These are phyloP conservation scores for Chrysina gloriosa DNA, from an alignment of 2,888 invertebrate species.

Conservation along the genomic window DNA sequence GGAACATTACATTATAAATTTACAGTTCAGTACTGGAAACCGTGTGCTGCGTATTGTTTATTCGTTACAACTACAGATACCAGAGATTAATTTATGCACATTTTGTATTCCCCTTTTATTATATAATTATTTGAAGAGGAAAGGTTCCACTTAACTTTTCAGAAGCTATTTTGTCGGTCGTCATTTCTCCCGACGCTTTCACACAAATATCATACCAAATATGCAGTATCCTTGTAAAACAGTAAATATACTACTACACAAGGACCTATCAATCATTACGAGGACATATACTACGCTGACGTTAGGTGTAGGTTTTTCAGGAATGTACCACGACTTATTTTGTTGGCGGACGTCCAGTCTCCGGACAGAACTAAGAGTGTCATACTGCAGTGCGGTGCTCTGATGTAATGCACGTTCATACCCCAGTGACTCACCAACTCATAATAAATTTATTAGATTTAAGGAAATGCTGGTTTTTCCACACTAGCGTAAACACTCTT, in stretches of 20 bases:
- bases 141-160: too few relatives aligned
- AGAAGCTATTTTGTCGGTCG: too few relatives aligned
- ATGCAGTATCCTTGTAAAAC: neutral
- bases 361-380: neutral
- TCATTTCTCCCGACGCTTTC: too few relatives aligned
- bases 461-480: neutral
- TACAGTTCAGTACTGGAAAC: too few relatives aligned
- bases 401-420: neutral
- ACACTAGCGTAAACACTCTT: neutral
- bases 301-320: conserved; percentile 14
- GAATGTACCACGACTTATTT: neutral
- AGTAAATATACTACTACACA: neutral
- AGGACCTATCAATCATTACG: conserved; percentile 9
- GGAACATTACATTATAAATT: too few relatives aligned
- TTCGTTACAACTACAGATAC: too few relatives aligned
- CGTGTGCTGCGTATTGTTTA: too few relatives aligned
- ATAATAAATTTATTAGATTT: neutral
- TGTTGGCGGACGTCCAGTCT: conserved; percentile 33
- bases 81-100: too few relatives aligned
- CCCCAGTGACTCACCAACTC: neutral
- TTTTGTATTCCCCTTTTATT: too few relatives aligned
- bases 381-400: conserved; percentile 24
- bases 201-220: neutral
- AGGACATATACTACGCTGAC: conserved; percentile 1
- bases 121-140: too few relatives aligned